Base-by-base conservation (phyloP, 2,888 invertebrate species). In the Dendrolimus houi region DNA sequence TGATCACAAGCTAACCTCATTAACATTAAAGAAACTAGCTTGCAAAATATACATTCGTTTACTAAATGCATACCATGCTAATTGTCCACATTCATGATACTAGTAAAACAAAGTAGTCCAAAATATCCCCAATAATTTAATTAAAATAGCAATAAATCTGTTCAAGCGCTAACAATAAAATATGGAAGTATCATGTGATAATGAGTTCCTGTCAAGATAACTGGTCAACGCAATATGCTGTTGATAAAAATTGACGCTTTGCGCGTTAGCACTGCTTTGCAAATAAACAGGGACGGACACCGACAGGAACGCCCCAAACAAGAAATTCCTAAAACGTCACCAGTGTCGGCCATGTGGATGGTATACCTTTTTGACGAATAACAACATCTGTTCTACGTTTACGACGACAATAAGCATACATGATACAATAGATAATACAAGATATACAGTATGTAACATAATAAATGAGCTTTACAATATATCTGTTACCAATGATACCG, bases 161-260 rank as follows among this genome's bases (percentile, higher is more conserved):
- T 29, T 29, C 29, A 47, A 47, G 47, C 47, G 47, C 12, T 12
- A 47, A 47, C 47, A 10, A 12, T 47, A 47, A 47, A 61, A 61
- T 63, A 64, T 67, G 72, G 76, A 76, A 74, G 69, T 66, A 64
- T 58, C 58, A 58, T 54, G 59, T 55, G 79, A 79, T 80, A 80
- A 69, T 63, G 57, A 72, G 74, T 79, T 80, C 79, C 79, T 71
- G 79, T 74, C 59, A 52, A 60, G 74, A 72, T 77, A 76, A 69
- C 60, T 57, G 58, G 54, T 55, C 62, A 61, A 68, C 67, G 70
- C 67, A 65, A 68, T 69, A 66, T 64, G 62, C 2, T 64, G 68
- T 69, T 69, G 61, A 64, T 66, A 64, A 67, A 63, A 62, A 60
- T 59, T 56, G 63, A 61, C 58, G 57, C 59, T 58, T 57, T 54